Evolutionary conservation across 2,797 vertebrate species (phyloP), one percentile per base, ranked within the genome.

Genomic region (Cephalopachus bancanus): DNA sequence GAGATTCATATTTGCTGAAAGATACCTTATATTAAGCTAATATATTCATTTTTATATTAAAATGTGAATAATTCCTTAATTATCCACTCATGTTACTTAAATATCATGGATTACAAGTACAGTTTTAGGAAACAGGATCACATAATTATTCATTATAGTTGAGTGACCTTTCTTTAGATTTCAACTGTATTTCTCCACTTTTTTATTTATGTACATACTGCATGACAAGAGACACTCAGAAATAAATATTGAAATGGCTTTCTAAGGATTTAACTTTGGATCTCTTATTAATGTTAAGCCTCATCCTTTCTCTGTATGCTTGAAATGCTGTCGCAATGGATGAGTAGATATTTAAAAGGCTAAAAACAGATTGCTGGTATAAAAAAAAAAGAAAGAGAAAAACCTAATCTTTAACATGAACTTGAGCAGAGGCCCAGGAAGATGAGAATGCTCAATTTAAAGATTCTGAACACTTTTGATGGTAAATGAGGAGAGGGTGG

Each of bases 391-490:
- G 10, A 26, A 92, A 75, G 49, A 71, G 20, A 20, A 83, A 67
- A 93, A 95, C 75, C 74, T 96, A 94, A 94, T 95, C 33, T 94
- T 94, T 95, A 80, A 97, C 94, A 96, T 89, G 71, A 94, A 93
- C 15, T 93, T 96, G 83, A 20, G 19, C 1, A 22, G 65, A 81
- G 33, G 37, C 76, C 76, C 71, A 83, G 37, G 7, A 60, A 81
- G 55, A 62, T 5, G n/a, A 88, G 74, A 67, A 53, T 91, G 62
- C 22, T 95, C 85, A 93, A 37, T 80, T 88, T 92, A 92, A 92
- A 72, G 78, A 76, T 62, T 95, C 33, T 30, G 59, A 80, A n/a
- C 8, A 71, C 90, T 93, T 95, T 75, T 72, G 19, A 74, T 89
- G 14, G 5, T 67, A 81, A 67, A 1, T 81, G 11, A 53, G 6